Evolutionary conservation across 2,888 invertebrate species (phyloP).

Genomic region (Sialis fuliginosa): DNA sequence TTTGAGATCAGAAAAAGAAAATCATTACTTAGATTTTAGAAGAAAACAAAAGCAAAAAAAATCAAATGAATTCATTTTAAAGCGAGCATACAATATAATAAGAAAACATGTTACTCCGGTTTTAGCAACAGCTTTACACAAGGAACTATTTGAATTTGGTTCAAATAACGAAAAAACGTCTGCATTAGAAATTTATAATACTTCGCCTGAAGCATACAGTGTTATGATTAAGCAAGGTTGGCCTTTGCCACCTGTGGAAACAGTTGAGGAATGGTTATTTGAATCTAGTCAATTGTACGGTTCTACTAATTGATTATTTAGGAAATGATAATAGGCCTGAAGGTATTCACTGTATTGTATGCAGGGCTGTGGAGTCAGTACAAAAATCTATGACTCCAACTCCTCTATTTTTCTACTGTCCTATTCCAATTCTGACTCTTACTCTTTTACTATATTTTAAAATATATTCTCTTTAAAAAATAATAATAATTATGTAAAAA

Average conservation of each 20-base stretch:
- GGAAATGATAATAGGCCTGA: constrained; percentile 2
- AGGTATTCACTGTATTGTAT: no score
- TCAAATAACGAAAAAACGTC: constrained; percentile 18
- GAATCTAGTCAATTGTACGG: not conserved
- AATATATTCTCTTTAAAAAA: no score
- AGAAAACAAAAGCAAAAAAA: not conserved
- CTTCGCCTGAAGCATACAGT: constrained; percentile 19
- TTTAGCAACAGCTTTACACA: constrained; percentile 17
- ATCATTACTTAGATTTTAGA: not conserved
- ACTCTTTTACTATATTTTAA: no score
- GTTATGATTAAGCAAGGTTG: constrained; percentile 19
- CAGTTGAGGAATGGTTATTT: not conserved
- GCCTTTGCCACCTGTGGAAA: constrained; percentile 16
- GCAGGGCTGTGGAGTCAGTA: no score
- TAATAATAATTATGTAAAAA: no score
- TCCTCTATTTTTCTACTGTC: no score
- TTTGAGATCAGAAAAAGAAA: no score
- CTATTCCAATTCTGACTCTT: no score
- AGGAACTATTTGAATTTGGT: constrained; percentile 17
- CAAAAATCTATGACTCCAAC: no score
- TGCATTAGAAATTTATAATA: constrained; percentile 18
- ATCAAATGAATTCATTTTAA: not conserved
- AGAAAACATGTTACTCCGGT: constrained; percentile 10
- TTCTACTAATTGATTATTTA: not conserved
- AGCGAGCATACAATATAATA: not conserved